These are phyloP conservation scores for Neofelis nebulosa DNA, from an alignment of 2,113 vertebrate genomes.

Conservation along the genomic window DNA sequence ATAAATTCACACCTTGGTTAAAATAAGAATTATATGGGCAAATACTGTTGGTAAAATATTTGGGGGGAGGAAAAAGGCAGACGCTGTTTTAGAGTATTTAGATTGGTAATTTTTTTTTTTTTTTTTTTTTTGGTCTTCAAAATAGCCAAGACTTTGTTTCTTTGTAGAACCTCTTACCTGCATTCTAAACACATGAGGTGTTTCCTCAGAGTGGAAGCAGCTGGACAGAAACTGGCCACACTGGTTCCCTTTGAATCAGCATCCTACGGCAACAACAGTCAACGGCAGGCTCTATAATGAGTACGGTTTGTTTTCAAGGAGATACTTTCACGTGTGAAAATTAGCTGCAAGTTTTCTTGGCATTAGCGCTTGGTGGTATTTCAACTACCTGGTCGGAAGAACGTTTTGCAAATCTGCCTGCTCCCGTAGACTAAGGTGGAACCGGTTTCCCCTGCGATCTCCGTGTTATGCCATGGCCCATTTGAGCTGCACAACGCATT, in stretches of 20 bases:
- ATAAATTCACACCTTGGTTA: constrained; percentile 10
- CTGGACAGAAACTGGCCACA: not conserved
- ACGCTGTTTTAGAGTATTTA: not conserved
- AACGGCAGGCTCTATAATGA: not conserved
- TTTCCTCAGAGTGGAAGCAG: not conserved
- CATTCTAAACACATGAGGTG: not conserved
- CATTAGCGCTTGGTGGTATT: not conserved
- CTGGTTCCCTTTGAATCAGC: not conserved
- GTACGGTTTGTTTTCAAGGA: not conserved
- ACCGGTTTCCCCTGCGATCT: not conserved
- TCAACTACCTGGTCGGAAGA: not conserved
- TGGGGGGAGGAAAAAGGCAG: not conserved
- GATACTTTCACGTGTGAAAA: not conserved
- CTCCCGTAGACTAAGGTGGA: not conserved
- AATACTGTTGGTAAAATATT: constrained; percentile 21
- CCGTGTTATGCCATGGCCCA: constrained; percentile 24
- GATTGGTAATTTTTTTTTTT: not conserved
- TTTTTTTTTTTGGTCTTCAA: not conserved
- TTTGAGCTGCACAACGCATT: not conserved
- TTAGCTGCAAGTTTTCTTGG: not conserved
- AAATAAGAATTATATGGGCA: not conserved
- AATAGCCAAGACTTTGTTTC: not conserved
- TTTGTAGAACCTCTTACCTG: not conserved
- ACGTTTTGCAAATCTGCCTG: not conserved
- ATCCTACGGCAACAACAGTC: not conserved